A percentile compares a stretch with the other conserved stretches of the same genome.
Evolutionary conservation across 1,140 invertebrate species (phyloP).

Genomic region (Scaptomyza graminum): DNA sequence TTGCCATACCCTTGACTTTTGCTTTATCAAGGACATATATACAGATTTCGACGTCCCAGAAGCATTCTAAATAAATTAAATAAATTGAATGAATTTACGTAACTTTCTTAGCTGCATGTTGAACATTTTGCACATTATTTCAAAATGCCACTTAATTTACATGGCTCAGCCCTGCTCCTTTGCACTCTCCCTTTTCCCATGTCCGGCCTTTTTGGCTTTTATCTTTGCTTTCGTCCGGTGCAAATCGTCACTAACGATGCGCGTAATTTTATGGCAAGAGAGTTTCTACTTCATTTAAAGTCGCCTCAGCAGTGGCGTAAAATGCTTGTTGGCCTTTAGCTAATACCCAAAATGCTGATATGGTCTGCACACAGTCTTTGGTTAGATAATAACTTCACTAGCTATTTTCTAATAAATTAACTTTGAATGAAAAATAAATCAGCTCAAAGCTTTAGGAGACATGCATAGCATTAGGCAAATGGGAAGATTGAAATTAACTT

Average conservation of each 20-base stretch:
- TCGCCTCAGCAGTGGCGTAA: slow-evolving; percentile 47
- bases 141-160: slow-evolving; percentile 65
- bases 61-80: slow-evolving; percentile 61
- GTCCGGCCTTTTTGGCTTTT: slow-evolving; percentile 19
- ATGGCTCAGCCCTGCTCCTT: slow-evolving; percentile 25
- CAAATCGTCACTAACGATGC: slow-evolving; percentile 78
- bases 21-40: slow-evolving; percentile 55
- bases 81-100: slow-evolving; percentile 69
- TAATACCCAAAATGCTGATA: slow-evolving; percentile 60
- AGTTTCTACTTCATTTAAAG: slow-evolving; percentile 80
- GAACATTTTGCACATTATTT: slow-evolving; percentile 58
- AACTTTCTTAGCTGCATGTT: slow-evolving; percentile 60
- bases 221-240: slow-evolving; percentile 52
- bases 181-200: background rate
- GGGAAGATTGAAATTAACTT: background rate
- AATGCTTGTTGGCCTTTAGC: slow-evolving; percentile 59
- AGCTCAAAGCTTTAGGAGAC: slow-evolving; percentile 53
- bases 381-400: slow-evolving; percentile 77
- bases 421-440: slow-evolving; percentile 79
- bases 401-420: slow-evolving; percentile 81
- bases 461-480: slow-evolving; percentile 33
- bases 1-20: slow-evolving; percentile 66
- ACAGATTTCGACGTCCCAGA: slow-evolving; percentile 27
- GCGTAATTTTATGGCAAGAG: slow-evolving; percentile 76
- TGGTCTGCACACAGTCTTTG: slow-evolving; percentile 57